Base-by-base conservation (phyloP, 2,888 invertebrate genomes). In the Pteria penguin region DNA sequence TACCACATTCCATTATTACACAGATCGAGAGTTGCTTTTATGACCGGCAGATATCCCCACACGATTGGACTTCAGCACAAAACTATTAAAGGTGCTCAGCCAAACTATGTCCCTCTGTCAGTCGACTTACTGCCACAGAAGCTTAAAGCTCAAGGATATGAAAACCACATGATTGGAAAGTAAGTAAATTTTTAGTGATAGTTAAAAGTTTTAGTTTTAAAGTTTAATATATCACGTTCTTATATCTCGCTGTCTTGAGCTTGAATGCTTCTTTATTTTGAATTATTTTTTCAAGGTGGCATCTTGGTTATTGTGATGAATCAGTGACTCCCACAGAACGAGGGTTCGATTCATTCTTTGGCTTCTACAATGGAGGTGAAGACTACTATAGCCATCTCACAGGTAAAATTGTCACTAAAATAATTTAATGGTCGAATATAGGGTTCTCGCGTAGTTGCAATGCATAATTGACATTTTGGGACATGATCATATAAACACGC, bases 331-430 rank as follows among this genome's bases (percentile, higher is more conserved):
- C 93, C n/a, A 89, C 90, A 1, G 85, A 84, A 60, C 83, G 93
- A 11, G 93, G 93, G 8, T 93, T 93, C 78, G 92, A 93, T 80
- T 88, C 91, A n/a, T 93, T 92, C 78, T 90, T 91, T 76, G 93
- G 93, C 1, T 93, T 90, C 82, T 92, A 92, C 78, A 90, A 87
- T 60, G 90, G 90, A 5, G 78, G 80, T 60, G 87, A 88, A 77
- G 86, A 89, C 70, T 89, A 91, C 78, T 90, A 86, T 76, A 86
- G 18, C 18, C 45, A 45, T 14, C 11, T 14, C 11, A 45, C 18
- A 8, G 45, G 45, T 45, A 45, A 45, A 45, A n/a, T n/a, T n/a
- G n/a, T n/a, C n/a, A n/a, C n/a, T n/a, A n/a, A n/a, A n/a, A n/a
- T n/a, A n/a, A n/a, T n/a, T n/a, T n/a, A n/a, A n/a, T n/a, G n/a